These are phyloP conservation scores for Leucoraja erinaceus DNA, from an alignment of 2,113 vertebrate species.

Conservation along the genomic window DNA sequence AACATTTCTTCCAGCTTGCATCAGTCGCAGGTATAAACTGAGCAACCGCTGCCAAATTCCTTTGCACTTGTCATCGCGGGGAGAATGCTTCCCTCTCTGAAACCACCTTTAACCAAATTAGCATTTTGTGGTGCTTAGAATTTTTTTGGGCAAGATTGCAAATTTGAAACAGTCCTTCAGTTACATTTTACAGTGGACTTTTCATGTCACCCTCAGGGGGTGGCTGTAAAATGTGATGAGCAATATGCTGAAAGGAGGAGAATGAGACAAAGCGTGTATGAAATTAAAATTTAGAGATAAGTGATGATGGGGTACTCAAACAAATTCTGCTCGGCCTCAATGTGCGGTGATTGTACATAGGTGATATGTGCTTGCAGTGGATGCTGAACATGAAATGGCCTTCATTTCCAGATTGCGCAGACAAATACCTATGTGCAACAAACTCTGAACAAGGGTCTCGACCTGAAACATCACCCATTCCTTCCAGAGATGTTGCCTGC, in stretches of 20 bases:
- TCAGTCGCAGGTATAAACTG: neutral
- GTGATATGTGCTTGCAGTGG: no score
- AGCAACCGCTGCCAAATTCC: neutral
- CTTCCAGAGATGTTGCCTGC: no score
- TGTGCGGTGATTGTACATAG: no score
- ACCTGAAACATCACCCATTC: no score
- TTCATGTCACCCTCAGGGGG: neutral
- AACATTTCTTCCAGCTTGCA: neutral
- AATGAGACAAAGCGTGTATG: neutral
- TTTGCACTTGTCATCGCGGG: neutral
- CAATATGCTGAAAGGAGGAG: neutral
- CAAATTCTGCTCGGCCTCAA: neutral
- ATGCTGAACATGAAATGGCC: no score
- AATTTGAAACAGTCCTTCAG: neutral
- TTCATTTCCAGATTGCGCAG: no score
- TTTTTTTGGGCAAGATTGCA: neutral
- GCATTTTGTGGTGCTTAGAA: neutral
- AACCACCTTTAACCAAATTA: neutral
- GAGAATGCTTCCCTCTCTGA: neutral
- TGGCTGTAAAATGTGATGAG: neutral
- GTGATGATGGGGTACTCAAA: neutral
- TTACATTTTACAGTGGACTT: neutral
- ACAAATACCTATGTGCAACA: no score
- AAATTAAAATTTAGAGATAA: neutral
- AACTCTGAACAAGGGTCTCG: no score